Evolutionary conservation across 64 coral and sea anemone genomes (phyloP), one percentile per base, ranked within the genome.

Genomic region (Cladopsammia gracilis): DNA sequence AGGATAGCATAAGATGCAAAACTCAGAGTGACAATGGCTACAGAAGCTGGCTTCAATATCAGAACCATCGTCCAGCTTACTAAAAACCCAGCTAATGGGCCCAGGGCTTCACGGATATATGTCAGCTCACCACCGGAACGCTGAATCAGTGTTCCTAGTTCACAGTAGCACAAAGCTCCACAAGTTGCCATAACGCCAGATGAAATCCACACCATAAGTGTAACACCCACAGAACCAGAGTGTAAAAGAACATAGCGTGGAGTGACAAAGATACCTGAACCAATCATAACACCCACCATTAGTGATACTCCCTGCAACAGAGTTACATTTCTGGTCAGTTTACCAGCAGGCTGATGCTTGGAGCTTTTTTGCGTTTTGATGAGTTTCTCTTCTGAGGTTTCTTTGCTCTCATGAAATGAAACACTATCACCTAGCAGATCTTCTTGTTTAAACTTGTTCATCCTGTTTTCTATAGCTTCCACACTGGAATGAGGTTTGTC

Each of bases 81-180:
- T 11, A 95, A 80, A 90, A 95, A 95, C 25, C 89, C 72, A 6
- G 94, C 60, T 42, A 95, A 24, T 69, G 85, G 76, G 20, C 94
- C 94, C 48, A 90, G 86, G 59, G 94, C 73, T 75, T 90, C 82
- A 58, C 79, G 90, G 26, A 95, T 83, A 67, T 95, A 95, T 53
- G 66, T 77, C 64, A 81, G 78, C 19, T 91, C 94, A 0, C 89
- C 94, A 50, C 94, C 94, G 11, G 89, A 77, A 71, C 67, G 62
- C 14, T 95, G 87, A 85, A 95, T 95, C 65, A 95, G 49, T 50
- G 94, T 95, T 62, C 94, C 94, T 26, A 95, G 67, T 66, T 95
- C 94, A 91, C 94, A 95, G 48, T 95, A 95, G 66, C 94, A 95
- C 58, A 95, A 79, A 49, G 94, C 89, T 70, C 94, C 94, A 48